Conservation (phyloP, 2,888 invertebrate species). For the Agrenia bidenticulata region DNA sequence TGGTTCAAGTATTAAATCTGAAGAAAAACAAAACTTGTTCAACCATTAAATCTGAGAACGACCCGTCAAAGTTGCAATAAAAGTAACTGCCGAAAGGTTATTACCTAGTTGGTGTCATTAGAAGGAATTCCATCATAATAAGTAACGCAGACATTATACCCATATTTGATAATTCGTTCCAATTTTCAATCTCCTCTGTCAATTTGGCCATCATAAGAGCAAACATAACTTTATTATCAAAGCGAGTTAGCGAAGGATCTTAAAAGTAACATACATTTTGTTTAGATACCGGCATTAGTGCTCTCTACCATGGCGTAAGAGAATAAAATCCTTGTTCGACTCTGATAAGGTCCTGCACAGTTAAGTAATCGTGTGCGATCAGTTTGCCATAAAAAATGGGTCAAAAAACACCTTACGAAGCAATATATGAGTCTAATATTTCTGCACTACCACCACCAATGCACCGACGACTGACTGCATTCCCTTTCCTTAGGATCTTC, state of each 20-base stretch:
- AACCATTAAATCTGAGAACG: too few species aligned
- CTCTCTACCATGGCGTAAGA: conserved; percentile 8
- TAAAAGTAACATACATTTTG: not conserved
- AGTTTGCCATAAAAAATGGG: conserved; percentile 50
- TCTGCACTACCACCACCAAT: conserved; percentile 14
- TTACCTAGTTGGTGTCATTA: too few species aligned
- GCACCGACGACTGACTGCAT: conserved; percentile 24
- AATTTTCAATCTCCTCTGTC: not conserved
- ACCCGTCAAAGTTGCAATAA: too few species aligned
- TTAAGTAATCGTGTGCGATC: conserved; percentile 42
- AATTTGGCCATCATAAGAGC: not conserved
- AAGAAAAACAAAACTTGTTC: too few species aligned
- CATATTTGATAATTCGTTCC: conserved; percentile 6
- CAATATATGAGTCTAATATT: conserved; percentile 5
- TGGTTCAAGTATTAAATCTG: too few species aligned
- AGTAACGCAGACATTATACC: too few species aligned
- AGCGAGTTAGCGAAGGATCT: not conserved
- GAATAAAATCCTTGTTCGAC: conserved; percentile 21
- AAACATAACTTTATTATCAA: not conserved
- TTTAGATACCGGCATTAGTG: conserved; percentile 23
- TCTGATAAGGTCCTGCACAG: conserved; percentile 20
- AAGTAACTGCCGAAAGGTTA: too few species aligned
- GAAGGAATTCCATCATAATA: too few species aligned
- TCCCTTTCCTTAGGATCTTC: conserved; percentile 26
- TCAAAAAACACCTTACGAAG: conserved; percentile 36